These are phyloP conservation scores for Metallyticus violacea DNA, from an alignment of 2,888 invertebrate species.

Conservation along the genomic window DNA sequence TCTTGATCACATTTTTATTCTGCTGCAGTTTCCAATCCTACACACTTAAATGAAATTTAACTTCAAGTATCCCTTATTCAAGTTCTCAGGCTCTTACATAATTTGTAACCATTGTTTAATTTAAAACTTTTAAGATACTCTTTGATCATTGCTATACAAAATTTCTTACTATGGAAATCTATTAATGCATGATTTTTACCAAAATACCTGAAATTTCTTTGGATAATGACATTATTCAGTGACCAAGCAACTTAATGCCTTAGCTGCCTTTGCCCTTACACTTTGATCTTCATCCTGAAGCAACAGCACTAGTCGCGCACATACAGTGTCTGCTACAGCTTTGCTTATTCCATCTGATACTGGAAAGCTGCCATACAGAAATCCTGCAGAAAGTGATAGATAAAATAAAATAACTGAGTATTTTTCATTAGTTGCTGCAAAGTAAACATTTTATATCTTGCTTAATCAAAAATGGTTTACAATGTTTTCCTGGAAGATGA, in stretches of 20 bases:
- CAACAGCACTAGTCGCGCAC: slow-evolving; percentile 54
- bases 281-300: slow-evolving; percentile 54
- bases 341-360: slow-evolving; percentile 39
- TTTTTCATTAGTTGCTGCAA: background rate
- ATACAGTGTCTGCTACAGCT: slow-evolving; percentile 47
- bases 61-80: background rate
- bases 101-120: background rate
- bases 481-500: too few species aligned
- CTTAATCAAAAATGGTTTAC: too few species aligned
- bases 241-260: slow-evolving; percentile 47
- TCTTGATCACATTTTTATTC: background rate
- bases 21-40: background rate
- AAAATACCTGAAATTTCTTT: background rate
- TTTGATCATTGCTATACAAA: background rate
- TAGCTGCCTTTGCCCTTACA: slow-evolving; percentile 57
- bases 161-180: background rate
- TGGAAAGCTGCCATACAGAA: slow-evolving; percentile 42
- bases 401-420: background rate
- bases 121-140: background rate
- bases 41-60: background rate
- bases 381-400: slow-evolving; percentile 36
- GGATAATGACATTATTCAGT: background rate
- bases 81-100: background rate
- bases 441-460: background rate
- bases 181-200: background rate